Evolutionary conservation across 1,140 invertebrate genomes (phyloP).

Genomic region (Drosophila kurseongensis): DNA sequence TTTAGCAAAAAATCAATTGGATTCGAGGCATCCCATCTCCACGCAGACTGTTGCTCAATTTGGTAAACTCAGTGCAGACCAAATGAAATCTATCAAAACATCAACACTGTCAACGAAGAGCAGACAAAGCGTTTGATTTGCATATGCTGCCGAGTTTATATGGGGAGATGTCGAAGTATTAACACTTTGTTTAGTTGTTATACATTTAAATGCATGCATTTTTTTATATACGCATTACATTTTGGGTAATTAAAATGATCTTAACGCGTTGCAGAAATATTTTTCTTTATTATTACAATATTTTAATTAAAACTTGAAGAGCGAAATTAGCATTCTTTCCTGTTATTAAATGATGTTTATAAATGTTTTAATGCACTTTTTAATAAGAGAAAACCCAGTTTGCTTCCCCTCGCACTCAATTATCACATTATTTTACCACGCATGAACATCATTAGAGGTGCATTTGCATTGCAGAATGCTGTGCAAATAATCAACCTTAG

Average conservation of each 20-base stretch:
- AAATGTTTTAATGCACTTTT: background rate
- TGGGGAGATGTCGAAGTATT: background rate
- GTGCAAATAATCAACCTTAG: conserved; percentile 66
- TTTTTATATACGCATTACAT: too few species aligned
- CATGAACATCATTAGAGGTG: conserved; percentile 25
- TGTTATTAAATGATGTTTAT: background rate
- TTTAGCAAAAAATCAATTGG: conserved; percentile 38
- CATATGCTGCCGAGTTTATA: background rate
- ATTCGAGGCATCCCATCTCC: background rate
- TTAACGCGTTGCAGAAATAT: too few species aligned
- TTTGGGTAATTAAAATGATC: too few species aligned
- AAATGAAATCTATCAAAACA: conserved; percentile 43
- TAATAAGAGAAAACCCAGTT: too few species aligned
- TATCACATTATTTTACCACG: conserved; percentile 27
- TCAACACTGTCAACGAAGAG: conserved; percentile 25
- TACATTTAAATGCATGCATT: too few species aligned
- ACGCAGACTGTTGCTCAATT: conserved; percentile 22
- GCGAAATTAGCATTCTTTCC: background rate
- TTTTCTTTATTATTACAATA: too few species aligned
- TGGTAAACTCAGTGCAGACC: background rate
- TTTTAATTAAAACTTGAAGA: background rate
- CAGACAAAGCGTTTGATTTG: conserved; percentile 10
- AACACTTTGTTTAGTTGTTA: too few species aligned
- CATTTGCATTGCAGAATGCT: conserved; percentile 17
- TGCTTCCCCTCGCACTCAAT: conserved; percentile 3